Evolutionary conservation across 35 echinoderm and acorn worm genomes (phyloP), one percentile per base, ranked within the genome.

Genomic region (Strongylocentrotus purpuratus): DNA sequence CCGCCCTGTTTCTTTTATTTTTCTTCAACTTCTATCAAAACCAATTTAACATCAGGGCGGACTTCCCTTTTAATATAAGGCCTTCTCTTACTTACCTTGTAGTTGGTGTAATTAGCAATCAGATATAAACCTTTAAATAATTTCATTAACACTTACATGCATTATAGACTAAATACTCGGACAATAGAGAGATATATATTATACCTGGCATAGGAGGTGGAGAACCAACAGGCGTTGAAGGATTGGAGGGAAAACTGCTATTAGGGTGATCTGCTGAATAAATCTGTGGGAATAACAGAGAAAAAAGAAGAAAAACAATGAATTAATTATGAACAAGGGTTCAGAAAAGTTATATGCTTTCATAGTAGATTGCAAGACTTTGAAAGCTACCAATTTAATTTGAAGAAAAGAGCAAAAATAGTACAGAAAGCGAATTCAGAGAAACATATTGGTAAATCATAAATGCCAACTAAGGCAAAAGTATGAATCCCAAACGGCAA

Each of bases 171-270:
- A 55, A 55, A 55, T 55, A 12, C 50, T 14, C 15, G 3, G 35
- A 41, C 35, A 41, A 41, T 41, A 41, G 35, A 41, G 35, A 41
- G 35, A 47, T 14, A 61, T 28, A 20, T 31, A 90, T 94, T 94
- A 8, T 97, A 98, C 98, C 98, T 99, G 98, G 94, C 94, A 98
- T 98, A 47, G 98, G 98, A 55, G 98, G 97, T 25, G 98, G 98
- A 95, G 98, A 99, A 47, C 98, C 96, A 85, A 99, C 98, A 88
- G 98, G 98, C 65, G 98, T 99, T 95, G 98, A 99, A 31, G 98
- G 98, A 95, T 97, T 99, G 59, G 98, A 99, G 89, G 98, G 96
- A 94, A 95, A 99, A 97, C 96, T 99, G 96, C 98, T 99, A 96
- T 96, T 99, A n/a, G 97, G 95, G 48, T 97, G 98, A 94, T 99